Evolutionary conservation across 2,888 invertebrate species (phyloP).

Genomic region (Drosophila meridionalis): DNA sequence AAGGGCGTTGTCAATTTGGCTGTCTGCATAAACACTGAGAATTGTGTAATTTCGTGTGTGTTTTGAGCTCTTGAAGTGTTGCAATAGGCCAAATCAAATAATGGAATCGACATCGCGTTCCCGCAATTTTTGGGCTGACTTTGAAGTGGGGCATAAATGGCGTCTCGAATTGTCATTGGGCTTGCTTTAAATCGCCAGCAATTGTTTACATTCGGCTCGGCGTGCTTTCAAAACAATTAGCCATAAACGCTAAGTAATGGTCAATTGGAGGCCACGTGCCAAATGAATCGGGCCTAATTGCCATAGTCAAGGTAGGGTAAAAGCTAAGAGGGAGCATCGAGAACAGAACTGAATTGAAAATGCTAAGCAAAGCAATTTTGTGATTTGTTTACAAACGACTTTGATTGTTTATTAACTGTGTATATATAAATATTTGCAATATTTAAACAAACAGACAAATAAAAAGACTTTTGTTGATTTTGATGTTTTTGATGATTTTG

Average conservation of each 20-base stretch:
- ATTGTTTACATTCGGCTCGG: slow-evolving; percentile 22
- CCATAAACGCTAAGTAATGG: slow-evolving; percentile 24
- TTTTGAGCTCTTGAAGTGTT: slow-evolving; percentile 8
- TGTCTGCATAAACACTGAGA: slow-evolving; percentile 7
- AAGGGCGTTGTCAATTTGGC: slow-evolving; percentile 31
- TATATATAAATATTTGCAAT: background rate
- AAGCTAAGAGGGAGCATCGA: background rate
- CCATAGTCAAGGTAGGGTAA: slow-evolving; percentile 19
- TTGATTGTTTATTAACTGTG: background rate
- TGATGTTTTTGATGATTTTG: background rate
- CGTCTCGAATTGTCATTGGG: slow-evolving; percentile 48
- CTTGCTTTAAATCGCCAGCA: slow-evolving; percentile 29
- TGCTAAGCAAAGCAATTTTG: background rate
- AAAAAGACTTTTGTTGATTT: background rate
- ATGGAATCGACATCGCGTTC: slow-evolving; percentile 33
- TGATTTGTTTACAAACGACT: slow-evolving; percentile 1
- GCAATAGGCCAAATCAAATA: slow-evolving; percentile 28
- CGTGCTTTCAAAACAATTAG: slow-evolving; percentile 39
- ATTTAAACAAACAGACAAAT: background rate
- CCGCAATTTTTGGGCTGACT: slow-evolving; percentile 28
- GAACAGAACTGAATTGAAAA: slow-evolving; percentile 3
- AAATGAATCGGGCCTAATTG: slow-evolving; percentile 7
- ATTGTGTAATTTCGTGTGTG: slow-evolving; percentile 32
- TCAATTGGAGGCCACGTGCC: slow-evolving; percentile 32
- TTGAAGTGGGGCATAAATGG: slow-evolving; percentile 45